phyloP scores from a whole-genome alignment of 1,140 invertebrate genomes.

The Drosophila pruinosa region DNA sequence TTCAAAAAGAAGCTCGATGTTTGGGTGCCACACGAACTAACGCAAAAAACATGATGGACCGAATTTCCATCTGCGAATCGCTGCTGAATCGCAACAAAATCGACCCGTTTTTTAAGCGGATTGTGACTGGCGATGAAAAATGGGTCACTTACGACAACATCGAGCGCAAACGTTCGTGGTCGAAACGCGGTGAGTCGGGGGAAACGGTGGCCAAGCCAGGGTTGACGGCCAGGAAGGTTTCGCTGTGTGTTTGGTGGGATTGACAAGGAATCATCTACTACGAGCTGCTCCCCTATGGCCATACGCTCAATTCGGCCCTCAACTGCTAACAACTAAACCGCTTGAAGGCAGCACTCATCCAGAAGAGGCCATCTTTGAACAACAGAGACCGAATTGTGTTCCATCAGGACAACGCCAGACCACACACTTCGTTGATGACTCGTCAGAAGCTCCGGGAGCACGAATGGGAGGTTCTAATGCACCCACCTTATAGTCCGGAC shows the following conservation, averaged over 20 bases:
- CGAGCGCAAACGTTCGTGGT: slow-evolving; percentile 55
- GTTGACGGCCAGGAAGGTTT: slow-evolving; percentile 49
- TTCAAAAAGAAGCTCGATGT: no score
- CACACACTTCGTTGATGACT: no score
- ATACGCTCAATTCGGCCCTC: slow-evolving; percentile 46
- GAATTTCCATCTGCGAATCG: no score
- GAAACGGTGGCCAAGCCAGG: slow-evolving; percentile 39
- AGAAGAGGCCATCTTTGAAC: no score
- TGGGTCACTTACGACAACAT: slow-evolving; percentile 63
- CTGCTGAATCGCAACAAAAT: slow-evolving; percentile 55
- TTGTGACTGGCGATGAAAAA: slow-evolving; percentile 63
- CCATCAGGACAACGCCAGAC: no score
- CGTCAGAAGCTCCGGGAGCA: neutral
- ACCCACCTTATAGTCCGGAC: neutral
- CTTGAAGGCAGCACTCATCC: no score
- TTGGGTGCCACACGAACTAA: no score
- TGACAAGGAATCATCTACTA: no score
- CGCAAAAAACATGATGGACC: no score
- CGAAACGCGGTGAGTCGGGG: slow-evolving; percentile 40
- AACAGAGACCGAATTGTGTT: no score
- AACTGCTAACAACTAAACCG: slow-evolving; percentile 70
- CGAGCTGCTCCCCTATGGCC: no score
- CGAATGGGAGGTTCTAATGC: neutral
- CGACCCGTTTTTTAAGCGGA: slow-evolving; percentile 23
- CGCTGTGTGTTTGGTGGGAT: no score